A percentile compares a stretch with the other conserved stretches of the same genome.
These are phyloP conservation scores for Drosophila kambysellisi DNA, from an alignment of 2,888 invertebrate genomes.

Conservation along the genomic window DNA sequence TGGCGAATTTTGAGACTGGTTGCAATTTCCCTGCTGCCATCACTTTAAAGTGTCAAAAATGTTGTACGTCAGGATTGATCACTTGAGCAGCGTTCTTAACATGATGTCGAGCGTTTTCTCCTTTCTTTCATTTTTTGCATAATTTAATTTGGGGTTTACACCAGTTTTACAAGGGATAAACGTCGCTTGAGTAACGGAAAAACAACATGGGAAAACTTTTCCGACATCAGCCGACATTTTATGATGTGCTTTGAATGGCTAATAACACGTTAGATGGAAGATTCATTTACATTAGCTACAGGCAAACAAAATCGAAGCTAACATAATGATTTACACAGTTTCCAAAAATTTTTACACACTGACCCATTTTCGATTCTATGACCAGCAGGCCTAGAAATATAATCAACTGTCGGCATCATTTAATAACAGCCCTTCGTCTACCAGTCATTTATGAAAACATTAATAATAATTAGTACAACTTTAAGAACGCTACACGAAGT, in stretches of 20 bases:
- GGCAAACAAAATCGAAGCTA: background rate
- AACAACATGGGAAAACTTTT: constrained; percentile 24
- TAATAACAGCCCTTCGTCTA: constrained; percentile 8
- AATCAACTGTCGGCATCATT: constrained; percentile 22
- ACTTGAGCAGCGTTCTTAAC: constrained; percentile 55
- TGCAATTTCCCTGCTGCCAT: constrained; percentile 31
- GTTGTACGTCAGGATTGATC: constrained; percentile 65
- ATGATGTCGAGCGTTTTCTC: constrained; percentile 61
- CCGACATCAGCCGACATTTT: constrained; percentile 13
- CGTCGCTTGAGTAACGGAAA: constrained; percentile 9
- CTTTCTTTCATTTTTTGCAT: constrained; percentile 58
- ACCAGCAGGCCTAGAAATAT: constrained; percentile 12
- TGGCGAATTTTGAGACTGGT: constrained; percentile 66
- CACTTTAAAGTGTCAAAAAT: constrained; percentile 65
- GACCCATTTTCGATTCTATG: constrained; percentile 20
- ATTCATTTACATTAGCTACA: background rate
- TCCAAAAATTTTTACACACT: background rate
- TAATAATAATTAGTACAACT: constrained; percentile 72
- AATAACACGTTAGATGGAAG: background rate
- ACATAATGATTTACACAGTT: background rate
- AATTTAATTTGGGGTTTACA: constrained; percentile 70
- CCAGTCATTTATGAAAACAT: constrained; percentile 59
- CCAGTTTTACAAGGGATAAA: constrained; percentile 65
- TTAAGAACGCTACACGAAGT: constrained; percentile 16
- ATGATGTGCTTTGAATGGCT: background rate